A percentile compares a stretch with the other conserved stretches of the same genome.
Conservation (phyloP, 2,113 vertebrate species). For the Actenoides hombroni region DNA sequence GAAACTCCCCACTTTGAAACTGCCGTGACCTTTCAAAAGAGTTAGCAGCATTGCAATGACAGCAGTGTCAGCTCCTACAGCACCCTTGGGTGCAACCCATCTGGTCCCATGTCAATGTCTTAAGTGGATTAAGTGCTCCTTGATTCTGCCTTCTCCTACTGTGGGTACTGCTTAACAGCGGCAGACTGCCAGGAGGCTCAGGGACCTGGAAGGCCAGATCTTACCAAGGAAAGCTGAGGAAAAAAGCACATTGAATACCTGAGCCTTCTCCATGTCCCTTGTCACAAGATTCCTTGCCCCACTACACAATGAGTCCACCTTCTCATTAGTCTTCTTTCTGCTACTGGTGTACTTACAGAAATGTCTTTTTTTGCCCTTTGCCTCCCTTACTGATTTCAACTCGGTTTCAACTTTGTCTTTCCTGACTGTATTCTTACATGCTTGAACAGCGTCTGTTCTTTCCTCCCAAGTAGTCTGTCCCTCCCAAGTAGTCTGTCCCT, state of each 20-base stretch:
- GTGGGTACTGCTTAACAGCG: not conserved
- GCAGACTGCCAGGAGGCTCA: not conserved
- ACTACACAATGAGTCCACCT: not conserved
- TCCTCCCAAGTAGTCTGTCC: not conserved
- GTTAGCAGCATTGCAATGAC: not conserved
- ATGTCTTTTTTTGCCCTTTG: not conserved
- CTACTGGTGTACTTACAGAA: not conserved
- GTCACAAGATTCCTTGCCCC: not conserved
- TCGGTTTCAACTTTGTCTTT: not conserved
- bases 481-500: not conserved
- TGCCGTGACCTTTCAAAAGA: not conserved
- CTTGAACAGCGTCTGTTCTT: not conserved
- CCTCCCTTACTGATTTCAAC: not conserved
- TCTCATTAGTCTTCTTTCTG: not conserved
- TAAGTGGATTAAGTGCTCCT: not conserved
- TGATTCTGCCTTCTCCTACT: not conserved
- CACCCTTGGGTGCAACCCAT: not conserved
- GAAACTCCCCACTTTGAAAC: not conserved
- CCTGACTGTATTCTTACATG: not conserved
- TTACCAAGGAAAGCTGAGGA: not conserved
- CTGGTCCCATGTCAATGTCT: not conserved
- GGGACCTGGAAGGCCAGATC: not conserved
- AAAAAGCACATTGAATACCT: fast-evolving
- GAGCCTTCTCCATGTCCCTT: not conserved
- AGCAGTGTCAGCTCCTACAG: not conserved